Evolutionary conservation across 2,888 invertebrate genomes (phyloP).

Genomic region (Dastarcus helophoroides): DNA sequence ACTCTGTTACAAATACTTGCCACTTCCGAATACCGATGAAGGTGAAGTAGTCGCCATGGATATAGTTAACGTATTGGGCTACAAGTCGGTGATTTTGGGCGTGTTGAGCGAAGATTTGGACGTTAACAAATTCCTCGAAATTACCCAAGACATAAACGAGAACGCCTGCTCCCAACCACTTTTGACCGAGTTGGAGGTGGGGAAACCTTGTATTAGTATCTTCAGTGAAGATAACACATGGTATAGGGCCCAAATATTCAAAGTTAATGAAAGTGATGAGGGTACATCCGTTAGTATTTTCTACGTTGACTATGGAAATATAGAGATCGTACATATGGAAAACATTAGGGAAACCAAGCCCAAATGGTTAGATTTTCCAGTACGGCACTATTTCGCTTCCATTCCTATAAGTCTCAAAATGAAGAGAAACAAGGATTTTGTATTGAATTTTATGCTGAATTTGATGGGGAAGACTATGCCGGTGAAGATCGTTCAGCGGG

Average conservation of each 20-base stretch:
- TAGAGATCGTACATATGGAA: conserved; percentile 39
- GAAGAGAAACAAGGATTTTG: conserved; percentile 10
- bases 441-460: conserved; percentile 17
- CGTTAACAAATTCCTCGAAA: conserved; percentile 36
- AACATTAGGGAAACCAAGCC: conserved; percentile 41
- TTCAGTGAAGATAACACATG: conserved; percentile 52
- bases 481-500: conserved; percentile 18
- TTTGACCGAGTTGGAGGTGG: conserved; percentile 37
- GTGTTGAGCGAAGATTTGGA: conserved; percentile 6
- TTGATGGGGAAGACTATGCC: conserved; percentile 16
- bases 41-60: conserved; percentile 25
- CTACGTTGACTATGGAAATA: conserved; percentile 68
- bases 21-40: neutral
- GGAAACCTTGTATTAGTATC: conserved; percentile 51
- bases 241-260: conserved; percentile 58
- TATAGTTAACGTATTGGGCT: conserved; percentile 29
- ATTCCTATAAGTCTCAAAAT: conserved; percentile 22
- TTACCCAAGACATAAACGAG: conserved; percentile 42
- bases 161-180: conserved; percentile 36
- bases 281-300: conserved; percentile 42
- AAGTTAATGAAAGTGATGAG: conserved; percentile 37
- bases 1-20: neutral
- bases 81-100: conserved; percentile 23
- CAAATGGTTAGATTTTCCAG: conserved; percentile 42
- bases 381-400: conserved; percentile 41